Conservation (phyloP, 2,888 invertebrate species). For the Lottia scabra region DNA sequence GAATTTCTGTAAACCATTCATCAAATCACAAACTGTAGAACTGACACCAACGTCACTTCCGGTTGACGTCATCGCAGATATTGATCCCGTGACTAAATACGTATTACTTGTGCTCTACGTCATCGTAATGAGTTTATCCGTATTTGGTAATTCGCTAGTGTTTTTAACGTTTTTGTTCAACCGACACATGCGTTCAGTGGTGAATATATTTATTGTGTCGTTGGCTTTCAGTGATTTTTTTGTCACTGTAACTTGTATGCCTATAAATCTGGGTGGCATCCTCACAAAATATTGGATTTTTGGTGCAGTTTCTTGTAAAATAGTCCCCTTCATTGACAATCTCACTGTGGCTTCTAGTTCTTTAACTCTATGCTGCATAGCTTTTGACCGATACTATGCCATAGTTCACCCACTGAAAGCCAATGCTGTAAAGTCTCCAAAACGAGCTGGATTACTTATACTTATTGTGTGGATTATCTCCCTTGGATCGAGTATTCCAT, state of each 20-base stretch:
- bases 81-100: conserved; percentile 29
- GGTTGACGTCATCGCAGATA: conserved; percentile 14
- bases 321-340: conserved; percentile 42
- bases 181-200: conserved; percentile 46
- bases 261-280: conserved; percentile 39
- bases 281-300: conserved; percentile 39
- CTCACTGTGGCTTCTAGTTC: conserved; percentile 46
- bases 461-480: conserved; percentile 43
- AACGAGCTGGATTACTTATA: conserved; percentile 34
- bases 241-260: conserved; percentile 42
- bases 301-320: conserved; percentile 44
- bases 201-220: conserved; percentile 51
- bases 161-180: conserved; percentile 44
- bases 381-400: conserved; percentile 51
- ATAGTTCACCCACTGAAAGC: conserved; percentile 50
- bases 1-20: conserved; percentile 10
- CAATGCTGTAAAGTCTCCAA: conserved; percentile 32
- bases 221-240: conserved; percentile 49
- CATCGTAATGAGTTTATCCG: conserved; percentile 36
- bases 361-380: conserved; percentile 50
- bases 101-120: conserved; percentile 32
- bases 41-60: neutral
- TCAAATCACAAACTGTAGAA: neutral
- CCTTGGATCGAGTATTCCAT: conserved; percentile 38
- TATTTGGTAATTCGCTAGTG: conserved; percentile 46